Evolutionary conservation across 2,888 invertebrate genomes (phyloP).

Genomic region (Lycaena phlaeas): DNA sequence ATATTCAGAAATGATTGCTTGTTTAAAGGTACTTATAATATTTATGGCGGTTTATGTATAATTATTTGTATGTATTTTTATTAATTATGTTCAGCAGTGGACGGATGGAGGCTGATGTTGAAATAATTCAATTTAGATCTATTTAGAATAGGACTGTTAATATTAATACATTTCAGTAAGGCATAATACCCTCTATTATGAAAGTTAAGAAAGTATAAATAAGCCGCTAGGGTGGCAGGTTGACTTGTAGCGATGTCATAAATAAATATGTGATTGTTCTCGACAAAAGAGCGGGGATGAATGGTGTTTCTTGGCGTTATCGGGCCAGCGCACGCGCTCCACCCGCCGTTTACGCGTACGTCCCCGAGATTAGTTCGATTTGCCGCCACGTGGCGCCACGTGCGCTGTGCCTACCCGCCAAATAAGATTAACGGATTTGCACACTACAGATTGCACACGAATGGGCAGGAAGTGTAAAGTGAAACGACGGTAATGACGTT

Average conservation of each 20-base stretch:
- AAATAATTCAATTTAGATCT: too few relatives aligned
- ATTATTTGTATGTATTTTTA: too few relatives aligned
- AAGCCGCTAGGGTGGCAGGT: constrained; percentile 49
- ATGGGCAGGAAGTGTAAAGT: constrained; percentile 71
- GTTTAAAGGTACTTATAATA: too few relatives aligned
- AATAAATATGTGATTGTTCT: constrained; percentile 70
- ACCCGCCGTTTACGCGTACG: constrained; percentile 57
- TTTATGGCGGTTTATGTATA: too few relatives aligned
- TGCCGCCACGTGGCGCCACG: constrained; percentile 68
- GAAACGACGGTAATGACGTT: constrained; percentile 67
- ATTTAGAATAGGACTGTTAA: too few relatives aligned
- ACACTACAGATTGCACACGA: constrained; percentile 73
- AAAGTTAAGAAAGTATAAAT: constrained; percentile 15
- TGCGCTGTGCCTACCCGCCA: constrained; percentile 57
- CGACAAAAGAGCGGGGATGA: constrained; percentile 67
- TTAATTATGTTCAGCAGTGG: too few relatives aligned
- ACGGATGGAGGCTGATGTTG: too few relatives aligned
- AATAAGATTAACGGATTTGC: constrained; percentile 73
- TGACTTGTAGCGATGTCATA: constrained; percentile 65
- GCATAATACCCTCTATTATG: constrained; percentile 10
- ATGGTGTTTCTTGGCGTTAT: constrained; percentile 70
- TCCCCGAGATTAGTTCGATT: constrained; percentile 67
- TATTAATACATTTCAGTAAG: too few relatives aligned
- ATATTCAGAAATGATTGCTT: too few relatives aligned
- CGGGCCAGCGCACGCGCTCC: constrained; percentile 59